Percentiles rank a stretch among this genome's conserved stretches.
Evolutionary conservation across 2,797 vertebrate genomes (phyloP).

Genomic region (Coranthus polyacanthus): DNA sequence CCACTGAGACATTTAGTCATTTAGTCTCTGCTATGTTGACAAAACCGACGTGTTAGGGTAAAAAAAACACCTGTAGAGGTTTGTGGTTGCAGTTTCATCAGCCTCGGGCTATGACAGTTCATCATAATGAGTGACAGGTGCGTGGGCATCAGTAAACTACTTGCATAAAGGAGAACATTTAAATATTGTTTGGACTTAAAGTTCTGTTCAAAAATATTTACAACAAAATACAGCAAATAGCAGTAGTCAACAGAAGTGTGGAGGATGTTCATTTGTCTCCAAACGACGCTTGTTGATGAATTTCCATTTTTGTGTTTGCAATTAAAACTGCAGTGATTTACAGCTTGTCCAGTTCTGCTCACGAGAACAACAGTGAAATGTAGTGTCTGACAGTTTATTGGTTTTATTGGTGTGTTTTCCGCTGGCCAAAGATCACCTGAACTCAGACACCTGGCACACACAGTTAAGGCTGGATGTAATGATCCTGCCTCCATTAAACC

Average conservation of each 20-base stretch:
- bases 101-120: conserved; percentile 17
- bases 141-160: conserved; percentile 3
- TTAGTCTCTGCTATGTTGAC: background rate
- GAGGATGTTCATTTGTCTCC: background rate
- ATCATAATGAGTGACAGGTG: conserved; percentile 32
- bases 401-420: no score
- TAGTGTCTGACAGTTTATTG: no score
- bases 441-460: no score
- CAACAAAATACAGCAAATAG: background rate
- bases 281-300: no score
- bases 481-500: no score
- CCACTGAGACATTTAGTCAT: no score
- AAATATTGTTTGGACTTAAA: conserved; percentile 8
- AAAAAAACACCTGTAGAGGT: conserved; percentile 6
- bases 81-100: conserved; percentile 5
- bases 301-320: no score
- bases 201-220: conserved; percentile 2
- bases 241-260: background rate
- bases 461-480: no score
- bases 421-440: no score
- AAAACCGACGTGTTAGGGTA: background rate
- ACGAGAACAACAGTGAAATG: no score
- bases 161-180: conserved; percentile 9
- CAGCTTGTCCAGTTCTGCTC: no score
- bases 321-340: no score